Conservation (phyloP, 2,113 vertebrate species). For the Burhinus bistriatus region DNA sequence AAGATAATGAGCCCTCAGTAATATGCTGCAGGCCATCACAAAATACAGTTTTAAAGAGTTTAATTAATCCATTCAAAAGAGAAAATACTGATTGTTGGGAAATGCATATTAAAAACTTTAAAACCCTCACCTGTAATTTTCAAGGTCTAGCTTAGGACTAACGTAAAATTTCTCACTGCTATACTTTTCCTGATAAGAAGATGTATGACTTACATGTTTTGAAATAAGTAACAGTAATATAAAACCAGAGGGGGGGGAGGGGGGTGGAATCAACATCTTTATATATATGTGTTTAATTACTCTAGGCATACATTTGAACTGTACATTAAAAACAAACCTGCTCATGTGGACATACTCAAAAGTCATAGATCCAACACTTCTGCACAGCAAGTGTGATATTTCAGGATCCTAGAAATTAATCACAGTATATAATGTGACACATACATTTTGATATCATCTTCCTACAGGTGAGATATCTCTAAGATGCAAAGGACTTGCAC, state of each 20-base stretch:
- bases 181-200: not conserved
- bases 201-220: not conserved
- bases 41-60: slow-evolving; percentile 25
- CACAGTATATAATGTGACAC: not conserved
- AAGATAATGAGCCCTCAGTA: slow-evolving; percentile 52
- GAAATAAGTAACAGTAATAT: not conserved
- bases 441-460: not conserved
- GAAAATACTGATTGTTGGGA: slow-evolving; percentile 26
- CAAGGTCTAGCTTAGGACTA: not conserved
- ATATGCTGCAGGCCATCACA: slow-evolving; percentile 48
- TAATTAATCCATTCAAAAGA: slow-evolving; percentile 26
- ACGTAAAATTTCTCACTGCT: not conserved
- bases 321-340: not conserved
- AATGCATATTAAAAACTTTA: slow-evolving; percentile 34
- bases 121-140: not conserved
- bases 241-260: not conserved
- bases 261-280: not conserved
- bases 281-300: not conserved
- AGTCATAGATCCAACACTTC: not conserved
- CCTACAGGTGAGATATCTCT: not conserved
- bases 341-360: not conserved
- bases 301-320: not conserved
- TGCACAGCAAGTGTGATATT: not conserved
- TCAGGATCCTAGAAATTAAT: not conserved
- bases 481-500: not conserved